Percentiles rank a stretch among this genome's conserved stretches.
These are phyloP conservation scores for Apis mellifera DNA, from an alignment of 1,140 invertebrate genomes.

Conservation along the genomic window DNA sequence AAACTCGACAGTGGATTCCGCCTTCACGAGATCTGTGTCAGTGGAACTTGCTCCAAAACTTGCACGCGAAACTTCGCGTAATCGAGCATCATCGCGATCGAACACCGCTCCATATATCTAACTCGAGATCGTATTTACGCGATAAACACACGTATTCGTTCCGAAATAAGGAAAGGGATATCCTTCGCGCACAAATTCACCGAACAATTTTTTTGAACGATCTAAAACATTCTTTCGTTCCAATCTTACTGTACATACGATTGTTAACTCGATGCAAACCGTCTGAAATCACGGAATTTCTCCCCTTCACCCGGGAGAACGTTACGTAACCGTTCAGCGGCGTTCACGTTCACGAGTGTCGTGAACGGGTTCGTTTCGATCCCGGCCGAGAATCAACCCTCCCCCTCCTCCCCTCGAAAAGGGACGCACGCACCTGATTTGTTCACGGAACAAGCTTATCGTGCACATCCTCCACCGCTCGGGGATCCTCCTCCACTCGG, in stretches of 20 bases:
- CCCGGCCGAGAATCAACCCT: neutral
- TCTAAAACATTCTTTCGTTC: no score
- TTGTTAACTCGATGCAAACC: neutral
- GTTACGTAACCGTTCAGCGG: slow-evolving; percentile 21
- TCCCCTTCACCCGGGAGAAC: neutral
- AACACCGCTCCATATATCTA: neutral
- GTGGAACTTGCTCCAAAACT: neutral
- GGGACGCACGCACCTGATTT: slow-evolving; percentile 39
- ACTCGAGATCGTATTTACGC: neutral
- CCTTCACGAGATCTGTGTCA: neutral
- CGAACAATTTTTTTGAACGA: neutral
- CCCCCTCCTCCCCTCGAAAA: neutral
- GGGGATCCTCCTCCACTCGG: slow-evolving; percentile 28
- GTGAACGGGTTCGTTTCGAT: neutral
- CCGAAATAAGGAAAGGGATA: no score
- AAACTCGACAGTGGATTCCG: slow-evolving; percentile 16
- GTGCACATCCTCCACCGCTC: neutral
- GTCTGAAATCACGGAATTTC: neutral
- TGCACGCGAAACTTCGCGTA: neutral
- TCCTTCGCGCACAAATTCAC: neutral
- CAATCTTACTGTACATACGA: no score
- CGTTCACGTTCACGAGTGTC: slow-evolving; percentile 8
- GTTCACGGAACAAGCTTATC: no score
- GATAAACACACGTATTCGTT: neutral
- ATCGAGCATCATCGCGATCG: neutral